A percentile compares a stretch with the other conserved stretches of the same genome.
Conservation (phyloP, 64 coral and sea anemone species). For the Dendronephthya gigantea region DNA sequence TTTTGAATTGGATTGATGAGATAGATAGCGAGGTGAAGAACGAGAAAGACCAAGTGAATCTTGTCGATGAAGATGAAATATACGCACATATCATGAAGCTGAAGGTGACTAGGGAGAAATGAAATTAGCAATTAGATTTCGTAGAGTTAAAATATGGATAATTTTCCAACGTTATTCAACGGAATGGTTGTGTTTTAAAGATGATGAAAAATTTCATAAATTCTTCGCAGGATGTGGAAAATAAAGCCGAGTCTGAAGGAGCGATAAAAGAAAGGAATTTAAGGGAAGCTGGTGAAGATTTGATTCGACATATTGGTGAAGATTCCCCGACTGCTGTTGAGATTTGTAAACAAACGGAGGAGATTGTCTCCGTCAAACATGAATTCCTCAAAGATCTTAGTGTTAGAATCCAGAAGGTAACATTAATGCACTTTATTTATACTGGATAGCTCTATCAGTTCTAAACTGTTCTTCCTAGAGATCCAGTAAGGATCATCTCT, state of each 20-base stretch:
- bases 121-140: too few relatives aligned
- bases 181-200: too few relatives aligned
- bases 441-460: too few relatives aligned
- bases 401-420: not conserved
- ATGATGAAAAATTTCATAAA: not conserved
- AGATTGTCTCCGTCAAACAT: not conserved
- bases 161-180: too few relatives aligned
- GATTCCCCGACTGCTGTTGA: not conserved
- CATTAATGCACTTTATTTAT: too few relatives aligned
- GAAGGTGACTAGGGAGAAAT: not conserved
- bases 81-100: not conserved
- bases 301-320: not conserved
- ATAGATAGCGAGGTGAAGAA: not conserved
- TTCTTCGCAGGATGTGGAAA: not conserved
- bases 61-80: not conserved
- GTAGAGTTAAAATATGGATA: too few relatives aligned
- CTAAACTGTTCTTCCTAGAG: too few relatives aligned
- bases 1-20: not conserved
- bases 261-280: not conserved
- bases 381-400: not conserved
- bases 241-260: not conserved
- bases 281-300: not conserved
- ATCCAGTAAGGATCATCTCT: too few relatives aligned
- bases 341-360: not conserved
- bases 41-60: not conserved